These are phyloP conservation scores for Actinia equina DNA, from an alignment of 64 coral and sea anemone species.

Conservation along the genomic window DNA sequence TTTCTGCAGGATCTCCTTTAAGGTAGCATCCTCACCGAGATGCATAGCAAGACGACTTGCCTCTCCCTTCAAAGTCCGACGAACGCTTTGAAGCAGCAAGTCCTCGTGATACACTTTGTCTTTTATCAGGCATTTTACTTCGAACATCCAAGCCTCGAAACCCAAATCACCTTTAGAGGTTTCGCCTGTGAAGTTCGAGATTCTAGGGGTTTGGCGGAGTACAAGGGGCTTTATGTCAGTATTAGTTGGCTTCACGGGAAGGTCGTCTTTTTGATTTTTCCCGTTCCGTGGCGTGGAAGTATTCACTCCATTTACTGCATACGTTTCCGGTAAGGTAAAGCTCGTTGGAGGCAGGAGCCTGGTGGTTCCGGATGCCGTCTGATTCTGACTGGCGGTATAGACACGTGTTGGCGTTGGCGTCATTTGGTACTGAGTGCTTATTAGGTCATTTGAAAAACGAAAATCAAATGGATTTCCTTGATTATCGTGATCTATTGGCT, in stretches of 20 bases:
- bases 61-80: not conserved
- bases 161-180: not conserved
- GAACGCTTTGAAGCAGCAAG: slow-evolving; percentile 1
- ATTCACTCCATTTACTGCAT: too few relatives aligned
- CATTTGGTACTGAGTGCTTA: not conserved
- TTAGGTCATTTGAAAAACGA: not conserved
- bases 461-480: not conserved
- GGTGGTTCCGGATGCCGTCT: too few relatives aligned
- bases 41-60: not conserved
- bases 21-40: not conserved
- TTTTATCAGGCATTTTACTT: not conserved
- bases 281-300: too few relatives aligned
- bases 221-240: not conserved
- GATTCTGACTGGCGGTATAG: not conserved
- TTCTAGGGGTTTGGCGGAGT: not conserved
- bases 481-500: not conserved
- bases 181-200: not conserved
- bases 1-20: not conserved
- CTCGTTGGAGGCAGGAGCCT: too few relatives aligned
- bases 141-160: slow-evolving; percentile 11
- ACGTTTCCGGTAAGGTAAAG: too few relatives aligned
- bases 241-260: not conserved
- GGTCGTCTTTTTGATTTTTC: not conserved
- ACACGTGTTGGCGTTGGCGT: not conserved
- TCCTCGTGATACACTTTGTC: not conserved